Evolutionary conservation across 2,113 vertebrate species (phyloP).

Genomic region (Osmerus eperlanus): DNA sequence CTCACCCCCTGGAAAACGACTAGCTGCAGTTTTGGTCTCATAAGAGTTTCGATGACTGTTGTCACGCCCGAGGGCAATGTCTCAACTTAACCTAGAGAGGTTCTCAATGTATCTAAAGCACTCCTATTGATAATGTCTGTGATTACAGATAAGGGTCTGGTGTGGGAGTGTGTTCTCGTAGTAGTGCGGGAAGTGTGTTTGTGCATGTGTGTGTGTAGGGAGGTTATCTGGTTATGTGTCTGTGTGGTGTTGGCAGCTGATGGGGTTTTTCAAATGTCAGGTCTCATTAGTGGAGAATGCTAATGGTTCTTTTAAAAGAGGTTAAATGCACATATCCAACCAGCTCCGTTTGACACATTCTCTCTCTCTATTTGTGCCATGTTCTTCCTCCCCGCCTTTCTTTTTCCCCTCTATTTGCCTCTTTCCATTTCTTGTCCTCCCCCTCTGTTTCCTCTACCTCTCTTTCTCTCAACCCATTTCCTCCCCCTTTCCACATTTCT

Average conservation of each 20-base stretch:
- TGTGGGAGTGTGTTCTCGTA: neutral
- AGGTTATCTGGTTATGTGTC: conserved; percentile 2
- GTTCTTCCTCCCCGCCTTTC: conserved; percentile 3
- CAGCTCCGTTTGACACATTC: conserved; percentile 5
- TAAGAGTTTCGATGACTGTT: neutral
- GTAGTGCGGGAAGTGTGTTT: neutral
- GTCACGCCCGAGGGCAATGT: no score
- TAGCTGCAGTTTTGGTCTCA: neutral
- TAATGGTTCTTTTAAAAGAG: conserved; percentile 32
- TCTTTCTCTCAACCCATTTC: neutral
- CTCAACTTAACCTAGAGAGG: no score
- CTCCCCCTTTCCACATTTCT: neutral
- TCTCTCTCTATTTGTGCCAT: neutral
- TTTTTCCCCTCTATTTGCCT: conserved; percentile 29
- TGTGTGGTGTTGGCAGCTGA: neutral
- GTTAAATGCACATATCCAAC: conserved; percentile 13
- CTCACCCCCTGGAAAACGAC: neutral
- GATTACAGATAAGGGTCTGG: neutral
- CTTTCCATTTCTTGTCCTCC: conserved; percentile 48
- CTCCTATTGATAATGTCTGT: neutral
- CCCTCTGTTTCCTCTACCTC: conserved; percentile 15
- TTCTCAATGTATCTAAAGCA: neutral
- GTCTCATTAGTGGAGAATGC: conserved; percentile 17
- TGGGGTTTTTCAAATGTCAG: conserved; percentile 11
- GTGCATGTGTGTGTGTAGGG: neutral